Conservation (phyloP, 2,113 vertebrate species). For the Hemiscyllium ocellatum region DNA sequence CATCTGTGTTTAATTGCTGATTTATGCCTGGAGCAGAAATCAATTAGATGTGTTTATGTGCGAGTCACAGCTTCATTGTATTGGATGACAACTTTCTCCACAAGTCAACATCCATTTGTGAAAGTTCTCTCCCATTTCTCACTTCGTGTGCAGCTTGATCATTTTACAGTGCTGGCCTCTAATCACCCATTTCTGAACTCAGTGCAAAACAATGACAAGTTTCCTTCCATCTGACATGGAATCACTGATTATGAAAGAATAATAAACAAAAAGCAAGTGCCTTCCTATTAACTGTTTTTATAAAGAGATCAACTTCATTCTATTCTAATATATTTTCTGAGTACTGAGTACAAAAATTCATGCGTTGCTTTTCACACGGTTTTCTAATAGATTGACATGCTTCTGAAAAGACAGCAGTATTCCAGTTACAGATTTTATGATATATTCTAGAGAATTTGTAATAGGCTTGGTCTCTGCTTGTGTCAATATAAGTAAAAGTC, state of each 20-base stretch:
- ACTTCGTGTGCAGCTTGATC: not conserved
- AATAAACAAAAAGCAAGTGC: not conserved
- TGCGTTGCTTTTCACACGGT: not conserved
- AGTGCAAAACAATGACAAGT: not conserved
- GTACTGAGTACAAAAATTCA: not conserved
- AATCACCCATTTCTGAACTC: not conserved
- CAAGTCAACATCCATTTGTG: not conserved
- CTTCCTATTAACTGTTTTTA: not conserved
- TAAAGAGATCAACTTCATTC: not conserved
- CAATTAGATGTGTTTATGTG: no score
- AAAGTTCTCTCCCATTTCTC: not conserved
- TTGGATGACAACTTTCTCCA: not conserved
- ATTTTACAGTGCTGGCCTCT: not conserved
- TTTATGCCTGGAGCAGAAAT: no score
- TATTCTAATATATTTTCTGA: not conserved
- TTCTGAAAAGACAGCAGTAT: not conserved
- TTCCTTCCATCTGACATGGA: no score
- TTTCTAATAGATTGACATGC: not conserved
- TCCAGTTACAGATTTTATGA: not conserved
- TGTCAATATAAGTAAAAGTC: no score
- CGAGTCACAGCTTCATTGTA: no score
- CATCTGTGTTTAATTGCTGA: no score
- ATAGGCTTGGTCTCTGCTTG: not conserved
- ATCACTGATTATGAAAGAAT: no score
- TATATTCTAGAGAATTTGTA: conserved; percentile 2